Conservation (phyloP, 2,797 vertebrate species). For the Tapera naevia region DNA sequence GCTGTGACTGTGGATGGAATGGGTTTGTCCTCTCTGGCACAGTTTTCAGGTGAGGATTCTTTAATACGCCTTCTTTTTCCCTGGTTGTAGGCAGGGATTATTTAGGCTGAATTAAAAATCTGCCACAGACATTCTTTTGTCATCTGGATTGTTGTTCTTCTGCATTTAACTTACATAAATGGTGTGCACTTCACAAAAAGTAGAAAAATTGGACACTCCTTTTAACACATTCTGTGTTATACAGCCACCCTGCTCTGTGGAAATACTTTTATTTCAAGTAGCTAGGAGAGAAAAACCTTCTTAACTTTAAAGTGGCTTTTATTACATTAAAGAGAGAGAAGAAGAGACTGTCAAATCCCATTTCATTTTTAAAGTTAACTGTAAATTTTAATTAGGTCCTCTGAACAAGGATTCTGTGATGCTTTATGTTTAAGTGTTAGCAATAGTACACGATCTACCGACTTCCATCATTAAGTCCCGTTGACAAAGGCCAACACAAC, state of each 20-base stretch:
- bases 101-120: neutral
- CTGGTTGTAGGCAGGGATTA: neutral
- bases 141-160: neutral
- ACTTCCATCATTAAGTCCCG: slow-evolving; percentile 65
- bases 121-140: neutral
- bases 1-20: neutral
- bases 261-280: slow-evolving; percentile 46
- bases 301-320: slow-evolving; percentile 39
- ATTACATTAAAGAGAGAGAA: slow-evolving; percentile 8
- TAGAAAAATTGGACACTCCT: neutral
- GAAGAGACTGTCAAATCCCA: slow-evolving; percentile 21
- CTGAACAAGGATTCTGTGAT: slow-evolving; percentile 48
- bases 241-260: neutral
- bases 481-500: slow-evolving; percentile 74
- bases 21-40: neutral
- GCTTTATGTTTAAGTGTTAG: slow-evolving; percentile 10
- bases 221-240: neutral
- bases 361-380: slow-evolving; percentile 65
- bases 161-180: neutral
- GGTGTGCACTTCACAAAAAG: neutral
- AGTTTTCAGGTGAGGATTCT: neutral
- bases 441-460: neutral
- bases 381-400: slow-evolving; percentile 71
- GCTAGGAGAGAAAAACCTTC: slow-evolving; percentile 9
- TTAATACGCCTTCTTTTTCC: neutral